Evolutionary conservation across 2,797 vertebrate genomes (phyloP), one percentile per base, ranked within the genome.

Genomic region (Notolepis coatsorum): DNA sequence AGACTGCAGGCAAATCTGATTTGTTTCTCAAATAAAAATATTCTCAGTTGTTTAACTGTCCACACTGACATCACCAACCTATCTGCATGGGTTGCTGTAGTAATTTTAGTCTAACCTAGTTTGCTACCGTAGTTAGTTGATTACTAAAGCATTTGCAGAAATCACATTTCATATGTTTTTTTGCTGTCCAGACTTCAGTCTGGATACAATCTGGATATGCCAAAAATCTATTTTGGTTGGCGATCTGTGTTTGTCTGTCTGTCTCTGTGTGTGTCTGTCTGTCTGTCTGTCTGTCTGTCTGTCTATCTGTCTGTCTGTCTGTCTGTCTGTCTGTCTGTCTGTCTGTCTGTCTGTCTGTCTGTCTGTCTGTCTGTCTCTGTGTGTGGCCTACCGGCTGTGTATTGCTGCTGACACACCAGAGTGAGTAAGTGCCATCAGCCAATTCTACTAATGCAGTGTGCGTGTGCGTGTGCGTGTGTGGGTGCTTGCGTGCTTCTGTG

Each of bases 341-440:
- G 10, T 33, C 42, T 30, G 1, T 60, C 15, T 55, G 51, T 41
- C 3, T 37, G 15, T 37, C 35, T 12, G 35, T 12, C 35, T 37
- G 35, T 37, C 35, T 37, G 35, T n/a, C 35, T 37, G 10, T n/a
- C 35, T 37, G 3, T 37, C 15, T 37, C 35, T 37, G n/a, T 10
- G 33, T 13, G 5, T 35, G 2, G 4, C 3, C 15, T n/a, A 12
- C 35, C 15, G 2, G 12, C 15, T 37, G 51, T 65, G 25, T 52
- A 28, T 41, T 25, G 27, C 47, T 65, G 57, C 73, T 76, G 65
- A 69, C 42, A 53, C 46, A 37, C 21, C 57, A 31, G 15, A 60
- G 58, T 71, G 45, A 69, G 28, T 66, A 65, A 58, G 60, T 47
- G 56, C 72, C 39, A 48, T 37, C 7, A 54, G 42, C 46, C 1